A percentile compares a stretch with the other conserved stretches of the same genome.
Evolutionary conservation across 2,113 vertebrate species (phyloP).

Genomic region (Capreolus pygargus): DNA sequence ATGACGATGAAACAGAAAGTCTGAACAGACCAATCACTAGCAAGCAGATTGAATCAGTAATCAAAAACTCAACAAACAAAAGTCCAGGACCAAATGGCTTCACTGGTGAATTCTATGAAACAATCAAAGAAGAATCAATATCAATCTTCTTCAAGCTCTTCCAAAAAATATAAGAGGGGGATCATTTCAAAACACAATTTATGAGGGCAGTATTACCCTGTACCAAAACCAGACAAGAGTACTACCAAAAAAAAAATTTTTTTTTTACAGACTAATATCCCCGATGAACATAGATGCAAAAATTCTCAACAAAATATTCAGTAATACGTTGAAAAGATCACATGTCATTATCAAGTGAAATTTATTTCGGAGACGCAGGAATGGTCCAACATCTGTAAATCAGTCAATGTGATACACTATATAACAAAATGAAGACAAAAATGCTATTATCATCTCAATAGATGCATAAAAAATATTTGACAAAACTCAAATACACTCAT

Average conservation of each 20-base stretch:
- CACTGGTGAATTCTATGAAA: not conserved
- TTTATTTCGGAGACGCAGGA: not conserved
- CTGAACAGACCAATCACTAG: not conserved
- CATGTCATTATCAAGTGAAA: not conserved
- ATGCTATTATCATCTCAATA: not conserved
- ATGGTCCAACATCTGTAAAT: not conserved
- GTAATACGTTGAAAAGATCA: not conserved
- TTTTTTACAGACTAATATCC: not conserved
- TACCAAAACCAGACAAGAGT: not conserved
- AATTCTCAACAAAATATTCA: not conserved
- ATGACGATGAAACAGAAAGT: not conserved
- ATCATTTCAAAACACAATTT: not conserved
- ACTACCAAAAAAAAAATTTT: not conserved
- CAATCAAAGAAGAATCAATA: not conserved
- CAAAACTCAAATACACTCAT: not conserved
- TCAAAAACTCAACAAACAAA: not conserved
- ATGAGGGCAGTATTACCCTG: not conserved
- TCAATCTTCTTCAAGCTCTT: not conserved
- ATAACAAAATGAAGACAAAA: not conserved
- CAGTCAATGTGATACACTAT: not conserved
- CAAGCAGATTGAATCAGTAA: not conserved
- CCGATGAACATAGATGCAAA: not conserved
- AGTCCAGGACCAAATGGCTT: not conserved
- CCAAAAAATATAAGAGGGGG: not conserved
- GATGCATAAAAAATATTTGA: not conserved